Conservation (phyloP, 2,113 vertebrate genomes). For the Bettongia penicillata region DNA sequence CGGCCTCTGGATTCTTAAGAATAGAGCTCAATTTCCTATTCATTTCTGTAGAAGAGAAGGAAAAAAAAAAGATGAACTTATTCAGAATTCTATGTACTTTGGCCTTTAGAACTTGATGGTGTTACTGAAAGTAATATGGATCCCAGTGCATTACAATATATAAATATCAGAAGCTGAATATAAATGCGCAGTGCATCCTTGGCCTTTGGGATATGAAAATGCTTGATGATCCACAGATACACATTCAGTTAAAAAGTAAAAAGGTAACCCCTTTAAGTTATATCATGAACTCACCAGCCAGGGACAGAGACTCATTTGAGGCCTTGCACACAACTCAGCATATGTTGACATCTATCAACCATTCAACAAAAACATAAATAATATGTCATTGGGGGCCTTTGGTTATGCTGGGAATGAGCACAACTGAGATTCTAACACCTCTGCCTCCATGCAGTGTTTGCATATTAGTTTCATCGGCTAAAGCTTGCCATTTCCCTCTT, state of each 20-base stretch:
- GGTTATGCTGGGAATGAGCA: slow-evolving; percentile 25
- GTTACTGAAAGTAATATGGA: slow-evolving; percentile 77
- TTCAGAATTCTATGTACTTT: slow-evolving; percentile 75
- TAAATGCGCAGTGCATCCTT: slow-evolving; percentile 72
- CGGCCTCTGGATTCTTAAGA: slow-evolving; percentile 52
- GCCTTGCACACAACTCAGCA: background rate
- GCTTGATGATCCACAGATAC: slow-evolving; percentile 69
- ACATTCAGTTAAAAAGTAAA: slow-evolving; percentile 53
- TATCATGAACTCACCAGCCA: slow-evolving; percentile 46
- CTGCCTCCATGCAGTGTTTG: background rate
- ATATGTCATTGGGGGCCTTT: slow-evolving; percentile 39
- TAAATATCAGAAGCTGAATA: slow-evolving; percentile 80
- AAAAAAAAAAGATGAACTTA: slow-evolving; percentile 68
- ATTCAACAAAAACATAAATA: slow-evolving; percentile 27
- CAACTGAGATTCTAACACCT: background rate
- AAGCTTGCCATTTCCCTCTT: background rate
- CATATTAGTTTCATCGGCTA: background rate
- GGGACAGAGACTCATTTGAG: slow-evolving; percentile 63
- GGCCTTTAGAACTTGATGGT: slow-evolving; percentile 76
- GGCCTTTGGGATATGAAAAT: slow-evolving; percentile 79
- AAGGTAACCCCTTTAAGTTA: slow-evolving; percentile 45
- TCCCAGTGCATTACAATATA: slow-evolving; percentile 78
- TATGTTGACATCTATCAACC: slow-evolving; percentile 38
- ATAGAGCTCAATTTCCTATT: slow-evolving; percentile 61
- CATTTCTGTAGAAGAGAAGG: slow-evolving; percentile 61